These are phyloP conservation scores for Phyto melanocephala DNA, from an alignment of 2,888 invertebrate species.

Conservation along the genomic window DNA sequence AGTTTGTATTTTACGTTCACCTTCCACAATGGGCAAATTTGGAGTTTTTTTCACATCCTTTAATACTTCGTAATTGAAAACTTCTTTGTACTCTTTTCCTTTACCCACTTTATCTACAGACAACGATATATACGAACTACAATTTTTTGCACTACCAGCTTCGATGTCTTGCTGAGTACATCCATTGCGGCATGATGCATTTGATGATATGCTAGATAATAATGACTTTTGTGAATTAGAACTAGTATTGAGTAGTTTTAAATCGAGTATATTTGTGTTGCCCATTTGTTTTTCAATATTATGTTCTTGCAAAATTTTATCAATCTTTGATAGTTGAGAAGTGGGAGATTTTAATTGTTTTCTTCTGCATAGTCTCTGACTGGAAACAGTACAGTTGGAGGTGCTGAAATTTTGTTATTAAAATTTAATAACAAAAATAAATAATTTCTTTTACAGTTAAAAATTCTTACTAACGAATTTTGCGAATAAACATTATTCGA, in stretches of 20 bases:
- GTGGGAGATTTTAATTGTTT: conserved; percentile 64
- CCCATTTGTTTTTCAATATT: conserved; percentile 61
- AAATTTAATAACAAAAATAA: neutral
- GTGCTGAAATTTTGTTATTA: neutral
- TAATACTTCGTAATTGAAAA: conserved; percentile 35
- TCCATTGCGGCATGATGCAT: neutral
- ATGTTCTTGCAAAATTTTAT: conserved; percentile 60
- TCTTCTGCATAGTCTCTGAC: conserved; percentile 33
- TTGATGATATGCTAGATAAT: conserved; percentile 2
- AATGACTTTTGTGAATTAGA: conserved; percentile 40
- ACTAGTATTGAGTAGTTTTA: conserved; percentile 57
- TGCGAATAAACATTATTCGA: no score
- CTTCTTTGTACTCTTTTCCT: conserved; percentile 32
- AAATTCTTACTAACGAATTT: no score
- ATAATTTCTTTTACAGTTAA: no score
- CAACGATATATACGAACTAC: neutral
- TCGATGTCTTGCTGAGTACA: conserved; percentile 23
- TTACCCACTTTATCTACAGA: conserved; percentile 16
- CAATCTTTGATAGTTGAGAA: conserved; percentile 65
- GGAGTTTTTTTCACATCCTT: conserved; percentile 40
- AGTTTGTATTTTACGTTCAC: conserved; percentile 64
- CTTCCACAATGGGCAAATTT: conserved; percentile 56
- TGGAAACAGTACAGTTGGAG: conserved; percentile 8
- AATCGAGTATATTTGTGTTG: conserved; percentile 63
- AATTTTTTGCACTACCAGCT: conserved; percentile 7